These are phyloP conservation scores for Chelonus insularis DNA, from an alignment of 1,140 invertebrate genomes.

Conservation along the genomic window DNA sequence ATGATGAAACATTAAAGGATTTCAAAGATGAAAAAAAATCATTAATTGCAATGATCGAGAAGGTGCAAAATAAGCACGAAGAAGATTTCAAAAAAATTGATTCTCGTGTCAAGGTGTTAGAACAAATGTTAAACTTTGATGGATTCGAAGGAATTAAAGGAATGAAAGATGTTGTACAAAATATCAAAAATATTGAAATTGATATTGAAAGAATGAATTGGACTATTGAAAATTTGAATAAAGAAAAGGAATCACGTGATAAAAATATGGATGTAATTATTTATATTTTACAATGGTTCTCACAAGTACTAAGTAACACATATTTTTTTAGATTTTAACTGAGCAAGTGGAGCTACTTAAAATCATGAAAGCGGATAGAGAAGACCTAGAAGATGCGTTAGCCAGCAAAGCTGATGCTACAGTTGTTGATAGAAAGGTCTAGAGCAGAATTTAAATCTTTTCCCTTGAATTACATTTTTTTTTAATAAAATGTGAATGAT, in stretches of 20 bases:
- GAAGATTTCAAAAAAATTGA: constrained; percentile 37
- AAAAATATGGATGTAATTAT: not conserved
- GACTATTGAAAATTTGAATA: constrained; percentile 40
- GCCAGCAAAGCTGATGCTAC: constrained; percentile 72
- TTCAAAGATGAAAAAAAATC: not conserved
- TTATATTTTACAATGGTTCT: not conserved
- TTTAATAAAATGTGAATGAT: constrained; percentile 6
- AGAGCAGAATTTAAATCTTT: not conserved
- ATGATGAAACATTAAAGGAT: too few relatives aligned
- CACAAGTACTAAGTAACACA: too few relatives aligned
- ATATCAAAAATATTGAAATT: constrained; percentile 44
- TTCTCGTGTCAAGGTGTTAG: constrained; percentile 38
- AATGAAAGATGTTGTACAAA: constrained; percentile 41
- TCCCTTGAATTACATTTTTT: not conserved
- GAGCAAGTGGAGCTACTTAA: constrained; percentile 64
- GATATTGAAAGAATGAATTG: constrained; percentile 50
- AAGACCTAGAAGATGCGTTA: constrained; percentile 69
- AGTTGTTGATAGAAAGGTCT: constrained; percentile 65
- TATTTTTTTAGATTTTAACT: constrained; percentile 54
- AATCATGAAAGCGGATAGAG: constrained; percentile 66
- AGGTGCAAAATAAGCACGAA: constrained; percentile 38
- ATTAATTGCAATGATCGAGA: constrained; percentile 29
- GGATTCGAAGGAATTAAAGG: not conserved
- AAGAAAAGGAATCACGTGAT: constrained; percentile 44
- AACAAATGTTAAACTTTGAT: constrained; percentile 34